Conservation (phyloP, 2,797 vertebrate species). For the Novumbra hubbsi region DNA sequence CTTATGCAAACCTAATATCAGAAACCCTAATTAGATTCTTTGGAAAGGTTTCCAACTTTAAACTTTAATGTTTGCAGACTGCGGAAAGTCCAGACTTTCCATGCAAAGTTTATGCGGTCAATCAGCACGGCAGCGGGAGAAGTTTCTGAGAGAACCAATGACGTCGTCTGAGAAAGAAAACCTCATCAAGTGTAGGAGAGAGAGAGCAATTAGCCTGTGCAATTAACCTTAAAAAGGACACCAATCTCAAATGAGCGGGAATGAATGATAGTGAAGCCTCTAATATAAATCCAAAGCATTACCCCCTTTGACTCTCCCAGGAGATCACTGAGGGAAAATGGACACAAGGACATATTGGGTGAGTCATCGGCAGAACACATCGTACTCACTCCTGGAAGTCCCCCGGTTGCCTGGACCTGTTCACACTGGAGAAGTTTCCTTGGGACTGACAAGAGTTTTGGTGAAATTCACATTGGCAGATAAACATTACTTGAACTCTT, state of each 20-base stretch:
- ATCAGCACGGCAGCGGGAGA: constrained; percentile 58
- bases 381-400: constrained; percentile 38
- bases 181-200: constrained; percentile 62
- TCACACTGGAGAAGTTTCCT: too few species aligned
- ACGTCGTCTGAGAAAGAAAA: constrained; percentile 62
- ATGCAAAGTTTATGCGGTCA: constrained; percentile 49
- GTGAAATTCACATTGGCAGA: too few species aligned
- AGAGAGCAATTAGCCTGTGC: constrained; percentile 63
- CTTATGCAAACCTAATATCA: too few species aligned
- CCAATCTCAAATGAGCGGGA: constrained; percentile 51
- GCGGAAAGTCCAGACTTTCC: not conserved
- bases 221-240: constrained; percentile 79
- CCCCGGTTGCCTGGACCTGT: not conserved
- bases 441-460: too few species aligned
- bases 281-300: constrained; percentile 73
- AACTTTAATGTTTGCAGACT: too few species aligned
- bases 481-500: too few species aligned
- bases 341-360: constrained; percentile 46
- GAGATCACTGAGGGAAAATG: constrained; percentile 57
- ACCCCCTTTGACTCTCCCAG: constrained; percentile 32
- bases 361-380: constrained; percentile 43
- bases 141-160: constrained; percentile 65
- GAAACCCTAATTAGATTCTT: too few species aligned
- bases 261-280: constrained; percentile 68
- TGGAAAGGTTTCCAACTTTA: too few species aligned